Percentiles rank a stretch among this genome's conserved stretches.
phyloP scores from a whole-genome alignment of 2,888 invertebrate species.

The Xestia xanthographa region DNA sequence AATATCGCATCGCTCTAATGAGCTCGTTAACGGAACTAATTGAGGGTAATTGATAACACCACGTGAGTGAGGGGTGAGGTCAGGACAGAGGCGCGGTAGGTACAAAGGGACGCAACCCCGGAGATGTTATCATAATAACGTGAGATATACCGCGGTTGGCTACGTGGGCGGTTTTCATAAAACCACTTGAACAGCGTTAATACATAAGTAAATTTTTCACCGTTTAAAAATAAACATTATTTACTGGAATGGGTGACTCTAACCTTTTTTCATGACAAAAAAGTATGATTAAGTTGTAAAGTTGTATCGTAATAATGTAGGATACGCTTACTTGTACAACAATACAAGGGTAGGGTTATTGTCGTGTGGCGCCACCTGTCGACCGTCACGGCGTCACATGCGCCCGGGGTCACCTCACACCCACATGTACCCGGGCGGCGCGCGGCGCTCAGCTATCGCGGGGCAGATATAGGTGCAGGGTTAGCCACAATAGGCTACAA shows the following conservation, averaged over 20 bases:
- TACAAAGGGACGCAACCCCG: background rate
- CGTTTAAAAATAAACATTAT: background rate
- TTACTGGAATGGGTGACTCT: background rate
- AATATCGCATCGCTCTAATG: conserved; percentile 3
- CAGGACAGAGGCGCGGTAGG: background rate
- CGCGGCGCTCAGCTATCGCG: background rate
- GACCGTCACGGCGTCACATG: background rate
- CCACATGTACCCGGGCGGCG: background rate
- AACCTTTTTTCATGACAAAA: background rate
- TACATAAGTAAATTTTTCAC: background rate
- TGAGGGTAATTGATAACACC: conserved; percentile 46
- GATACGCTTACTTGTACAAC: background rate
- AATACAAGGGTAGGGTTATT: background rate
- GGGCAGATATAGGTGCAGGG: background rate
- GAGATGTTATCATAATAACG: conserved; percentile 32
- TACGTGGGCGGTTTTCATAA: background rate
- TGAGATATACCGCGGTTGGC: background rate
- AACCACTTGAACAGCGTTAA: background rate
- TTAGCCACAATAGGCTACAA: background rate
- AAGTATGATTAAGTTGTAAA: background rate
- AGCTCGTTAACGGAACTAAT: conserved; percentile 43
- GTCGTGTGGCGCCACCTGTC: background rate
- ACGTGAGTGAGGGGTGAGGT: background rate
- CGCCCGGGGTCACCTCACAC: background rate
- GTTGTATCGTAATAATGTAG: background rate